Evolutionary conservation across 2,797 vertebrate species (phyloP).

Genomic region (Myiotriccus ornatus): DNA sequence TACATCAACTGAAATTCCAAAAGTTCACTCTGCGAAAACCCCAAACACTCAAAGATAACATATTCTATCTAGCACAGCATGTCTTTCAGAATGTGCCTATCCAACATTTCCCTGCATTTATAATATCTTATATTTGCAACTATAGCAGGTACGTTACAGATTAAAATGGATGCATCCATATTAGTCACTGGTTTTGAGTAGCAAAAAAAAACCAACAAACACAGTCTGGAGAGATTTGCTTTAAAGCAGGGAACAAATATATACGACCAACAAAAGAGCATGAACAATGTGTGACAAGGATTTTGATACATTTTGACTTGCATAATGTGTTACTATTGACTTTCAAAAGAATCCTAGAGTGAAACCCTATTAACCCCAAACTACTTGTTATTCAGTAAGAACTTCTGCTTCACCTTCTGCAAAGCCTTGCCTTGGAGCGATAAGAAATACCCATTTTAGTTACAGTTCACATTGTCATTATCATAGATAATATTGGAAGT

Average conservation of each 20-base stretch:
- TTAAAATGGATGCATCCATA: background rate
- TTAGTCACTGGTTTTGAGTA: background rate
- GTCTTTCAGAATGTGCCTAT: background rate
- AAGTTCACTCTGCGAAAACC: background rate
- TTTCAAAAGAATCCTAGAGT: background rate
- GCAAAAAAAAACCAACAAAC: background rate
- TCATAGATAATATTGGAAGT: fast-evolving
- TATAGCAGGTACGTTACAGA: background rate
- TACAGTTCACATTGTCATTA: background rate
- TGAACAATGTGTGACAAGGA: background rate
- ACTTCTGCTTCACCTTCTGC: background rate
- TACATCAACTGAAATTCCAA: background rate
- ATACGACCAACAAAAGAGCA: background rate
- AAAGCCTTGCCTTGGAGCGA: fast-evolving
- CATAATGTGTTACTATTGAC: background rate
- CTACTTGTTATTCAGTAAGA: background rate
- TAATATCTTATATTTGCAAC: background rate
- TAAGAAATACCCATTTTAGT: background rate
- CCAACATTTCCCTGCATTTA: background rate
- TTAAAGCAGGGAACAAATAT: background rate
- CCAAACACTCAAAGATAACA: background rate
- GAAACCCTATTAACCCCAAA: background rate
- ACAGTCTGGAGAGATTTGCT: background rate
- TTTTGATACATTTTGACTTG: background rate
- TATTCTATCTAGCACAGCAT: background rate